Evolutionary conservation across 2,797 vertebrate genomes (phyloP), one percentile per base, ranked within the genome.

Genomic region (Lacerta bilineata): DNA sequence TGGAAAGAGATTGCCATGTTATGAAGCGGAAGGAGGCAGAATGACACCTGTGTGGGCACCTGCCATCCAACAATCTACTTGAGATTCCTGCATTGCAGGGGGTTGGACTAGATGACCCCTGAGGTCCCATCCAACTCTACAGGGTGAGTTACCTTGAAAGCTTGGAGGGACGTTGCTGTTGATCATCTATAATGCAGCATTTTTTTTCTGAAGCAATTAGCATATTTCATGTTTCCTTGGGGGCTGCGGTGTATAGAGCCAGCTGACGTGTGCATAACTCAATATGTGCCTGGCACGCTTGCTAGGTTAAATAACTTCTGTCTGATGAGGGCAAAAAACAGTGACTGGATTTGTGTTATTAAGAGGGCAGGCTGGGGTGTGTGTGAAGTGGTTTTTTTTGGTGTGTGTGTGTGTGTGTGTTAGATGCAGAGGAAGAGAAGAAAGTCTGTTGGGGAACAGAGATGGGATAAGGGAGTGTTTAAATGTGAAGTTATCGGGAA

Each of bases 361-460:
- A 43, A 23, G 41, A 20, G 68, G 66, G 17, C 29, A 1, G 29
- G 27, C 9, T 20, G 10, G 43, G 17, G 66, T 50, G 2, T 50
- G 46, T 50, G 46, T 50, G 46, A n/a, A 69, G 68, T 29, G 20
- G 5, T n/a, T 9, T 8, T 33, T 33, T 4, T 1, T 2, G n/a
- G 41, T 78, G 27, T 50, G 43, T 43, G 10, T 29, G 41, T 29
- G 8, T 10, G 23, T 15, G 36, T 61, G 3, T 36, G 10, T 66
- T 50, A 36, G 27, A 33, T 66, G 27, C 41, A 85, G 55, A 59
- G 55, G 78, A 43, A 25, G 83, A 36, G 43, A 6, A 69, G 43
- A 77, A 69, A 71, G 43, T 77, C 39, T n/a, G 43, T 82, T 80
- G 39, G 33, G 85, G 75, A 13, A 77, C 36, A 86, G 82, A 84